Conservation (phyloP, 2,113 vertebrate species). For the Calypte anna region DNA sequence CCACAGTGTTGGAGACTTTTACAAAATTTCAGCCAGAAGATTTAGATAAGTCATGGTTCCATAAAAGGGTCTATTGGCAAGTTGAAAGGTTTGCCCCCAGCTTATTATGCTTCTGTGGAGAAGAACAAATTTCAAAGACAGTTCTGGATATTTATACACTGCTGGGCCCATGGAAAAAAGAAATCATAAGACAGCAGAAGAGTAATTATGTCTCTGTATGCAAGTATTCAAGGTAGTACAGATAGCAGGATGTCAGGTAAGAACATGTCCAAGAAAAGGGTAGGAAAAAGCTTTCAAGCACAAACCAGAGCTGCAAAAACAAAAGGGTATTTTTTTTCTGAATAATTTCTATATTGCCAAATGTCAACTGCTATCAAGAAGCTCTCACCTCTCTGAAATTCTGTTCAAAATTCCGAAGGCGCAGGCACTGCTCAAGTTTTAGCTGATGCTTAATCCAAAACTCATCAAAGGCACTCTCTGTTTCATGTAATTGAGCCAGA, state of each 20-base stretch:
- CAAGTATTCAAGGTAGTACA: neutral
- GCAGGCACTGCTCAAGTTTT: slow-evolving; percentile 93
- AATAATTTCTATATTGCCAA: neutral
- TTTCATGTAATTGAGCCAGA: slow-evolving; percentile 91
- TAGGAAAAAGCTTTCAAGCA: neutral
- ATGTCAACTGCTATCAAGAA: slow-evolving; percentile 16
- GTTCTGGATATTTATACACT: neutral
- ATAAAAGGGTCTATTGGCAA: neutral
- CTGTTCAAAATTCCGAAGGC: slow-evolving; percentile 92
- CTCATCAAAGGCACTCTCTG: slow-evolving; percentile 92
- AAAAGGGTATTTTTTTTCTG: neutral
- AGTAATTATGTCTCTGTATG: neutral
- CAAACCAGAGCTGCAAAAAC: neutral
- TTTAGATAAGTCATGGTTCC: neutral
- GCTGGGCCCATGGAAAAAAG: neutral
- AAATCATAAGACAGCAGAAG: neutral
- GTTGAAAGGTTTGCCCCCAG: neutral
- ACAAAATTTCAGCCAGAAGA: neutral
- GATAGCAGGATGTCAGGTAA: neutral
- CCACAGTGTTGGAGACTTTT: slow-evolving; percentile 11
- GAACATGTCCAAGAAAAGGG: neutral
- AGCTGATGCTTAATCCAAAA: slow-evolving; percentile 95
- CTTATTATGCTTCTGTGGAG: neutral
- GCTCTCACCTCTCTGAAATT: slow-evolving; percentile 90
- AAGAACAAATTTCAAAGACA: neutral